Conservation (phyloP, 2,113 vertebrate species). For the Herpetotheres cachinnans region DNA sequence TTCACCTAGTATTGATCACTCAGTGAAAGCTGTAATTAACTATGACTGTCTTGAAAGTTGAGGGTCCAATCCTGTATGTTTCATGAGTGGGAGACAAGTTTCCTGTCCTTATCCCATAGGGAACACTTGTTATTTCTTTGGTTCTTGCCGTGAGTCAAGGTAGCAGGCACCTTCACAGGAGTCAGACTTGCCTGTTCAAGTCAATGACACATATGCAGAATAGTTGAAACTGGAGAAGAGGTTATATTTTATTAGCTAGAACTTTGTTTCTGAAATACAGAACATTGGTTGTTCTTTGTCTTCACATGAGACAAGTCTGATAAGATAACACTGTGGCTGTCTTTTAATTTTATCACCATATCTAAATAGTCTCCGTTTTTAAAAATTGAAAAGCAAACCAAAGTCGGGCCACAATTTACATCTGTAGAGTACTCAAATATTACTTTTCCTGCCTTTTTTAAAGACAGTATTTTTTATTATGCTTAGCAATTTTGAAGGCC, state of each 20-base stretch:
- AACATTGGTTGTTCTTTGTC: neutral
- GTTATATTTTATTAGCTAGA: constrained; percentile 17
- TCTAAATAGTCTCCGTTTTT: neutral
- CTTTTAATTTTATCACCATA: neutral
- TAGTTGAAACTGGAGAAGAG: constrained; percentile 22
- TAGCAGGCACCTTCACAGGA: neutral
- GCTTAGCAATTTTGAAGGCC: neutral
- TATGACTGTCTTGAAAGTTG: neutral
- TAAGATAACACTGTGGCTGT: neutral
- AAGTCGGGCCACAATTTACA: neutral
- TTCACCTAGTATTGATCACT: neutral
- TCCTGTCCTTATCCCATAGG: neutral
- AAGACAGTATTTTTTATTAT: neutral
- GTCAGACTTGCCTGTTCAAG: constrained; percentile 46
- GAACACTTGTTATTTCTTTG: neutral
- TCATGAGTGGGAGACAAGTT: neutral
- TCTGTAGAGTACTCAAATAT: neutral
- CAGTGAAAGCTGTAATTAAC: neutral
- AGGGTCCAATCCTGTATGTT: neutral
- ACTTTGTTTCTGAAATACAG: constrained; percentile 17
- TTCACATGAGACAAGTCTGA: neutral
- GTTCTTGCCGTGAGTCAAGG: neutral
- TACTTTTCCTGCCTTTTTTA: neutral
- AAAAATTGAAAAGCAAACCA: neutral
- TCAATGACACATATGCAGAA: neutral